phyloP scores from a whole-genome alignment of 2,113 vertebrate species.

The Callipepla squamata region DNA sequence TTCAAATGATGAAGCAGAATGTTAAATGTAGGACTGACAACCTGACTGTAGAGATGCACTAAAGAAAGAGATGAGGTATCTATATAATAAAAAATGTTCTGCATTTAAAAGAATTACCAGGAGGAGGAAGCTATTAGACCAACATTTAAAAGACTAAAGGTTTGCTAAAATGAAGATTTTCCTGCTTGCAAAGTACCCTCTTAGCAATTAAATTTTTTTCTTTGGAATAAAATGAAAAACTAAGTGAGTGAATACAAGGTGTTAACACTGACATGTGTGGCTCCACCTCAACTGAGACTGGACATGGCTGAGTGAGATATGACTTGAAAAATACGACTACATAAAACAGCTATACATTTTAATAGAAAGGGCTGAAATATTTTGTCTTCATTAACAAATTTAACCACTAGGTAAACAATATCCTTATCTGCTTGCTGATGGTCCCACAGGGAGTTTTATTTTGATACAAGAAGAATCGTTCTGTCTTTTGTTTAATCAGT shows the following conservation, averaged over 20 bases:
- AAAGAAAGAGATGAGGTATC: neutral
- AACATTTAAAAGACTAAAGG: neutral
- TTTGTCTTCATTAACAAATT: neutral
- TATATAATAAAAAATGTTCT: neutral
- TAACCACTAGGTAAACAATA: neutral
- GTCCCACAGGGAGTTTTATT: neutral
- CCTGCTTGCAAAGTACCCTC: neutral
- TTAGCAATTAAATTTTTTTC: neutral
- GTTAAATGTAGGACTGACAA: neutral
- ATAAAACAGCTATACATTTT: neutral
- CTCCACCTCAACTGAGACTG: neutral
- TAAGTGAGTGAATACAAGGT: neutral
- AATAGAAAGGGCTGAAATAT: neutral
- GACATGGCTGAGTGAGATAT: neutral
- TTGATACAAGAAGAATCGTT: neutral
- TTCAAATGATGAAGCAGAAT: neutral
- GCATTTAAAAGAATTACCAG: neutral
- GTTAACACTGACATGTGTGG: neutral
- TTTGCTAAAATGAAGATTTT: neutral
- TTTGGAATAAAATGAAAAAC: neutral
- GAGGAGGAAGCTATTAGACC: neutral
- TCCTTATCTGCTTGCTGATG: neutral
- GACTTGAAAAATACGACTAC: neutral
- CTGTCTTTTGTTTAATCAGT: neutral
- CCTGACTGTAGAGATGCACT: neutral